These are phyloP conservation scores for Ophonus ardosiacus DNA, from an alignment of 2,888 invertebrate genomes.

Conservation along the genomic window DNA sequence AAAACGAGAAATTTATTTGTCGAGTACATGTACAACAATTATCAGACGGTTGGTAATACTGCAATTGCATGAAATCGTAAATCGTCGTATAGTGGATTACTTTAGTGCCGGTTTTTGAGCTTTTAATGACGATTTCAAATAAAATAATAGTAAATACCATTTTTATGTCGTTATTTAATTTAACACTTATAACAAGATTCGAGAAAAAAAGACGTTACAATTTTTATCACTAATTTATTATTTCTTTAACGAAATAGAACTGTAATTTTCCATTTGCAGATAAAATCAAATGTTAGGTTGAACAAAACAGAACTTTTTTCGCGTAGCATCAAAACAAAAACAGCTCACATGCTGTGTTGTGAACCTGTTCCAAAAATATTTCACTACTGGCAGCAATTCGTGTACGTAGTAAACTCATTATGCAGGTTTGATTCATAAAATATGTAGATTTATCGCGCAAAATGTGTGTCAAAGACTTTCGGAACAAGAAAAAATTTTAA, in stretches of 20 bases:
- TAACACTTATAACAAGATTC: too few species aligned
- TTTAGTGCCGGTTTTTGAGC: too few species aligned
- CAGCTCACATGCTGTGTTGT: constrained; percentile 36
- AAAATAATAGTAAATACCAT: too few species aligned
- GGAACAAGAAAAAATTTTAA: constrained; percentile 48
- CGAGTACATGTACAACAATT: too few species aligned
- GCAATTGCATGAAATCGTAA: too few species aligned
- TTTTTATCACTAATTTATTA: neutral
- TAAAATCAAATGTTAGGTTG: constrained; percentile 22
- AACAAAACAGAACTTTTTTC: constrained; percentile 4
- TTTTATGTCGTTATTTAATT: too few species aligned
- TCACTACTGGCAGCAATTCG: constrained; percentile 5
- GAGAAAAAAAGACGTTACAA: too few species aligned
- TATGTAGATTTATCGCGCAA: constrained; percentile 57
- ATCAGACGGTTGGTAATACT: too few species aligned
- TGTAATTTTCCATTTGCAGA: neutral
- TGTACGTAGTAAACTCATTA: constrained; percentile 50
- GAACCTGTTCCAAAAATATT: constrained; percentile 44
- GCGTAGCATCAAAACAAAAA: constrained; percentile 21
- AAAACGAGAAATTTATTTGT: too few species aligned
- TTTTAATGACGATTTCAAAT: too few species aligned
- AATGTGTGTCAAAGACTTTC: constrained; percentile 56
- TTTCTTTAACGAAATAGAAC: neutral
- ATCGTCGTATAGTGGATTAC: too few species aligned
- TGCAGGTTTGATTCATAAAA: constrained; percentile 57